These are phyloP conservation scores for Enteromius anoplus DNA, from an alignment of 2,797 vertebrate genomes.

Conservation along the genomic window DNA sequence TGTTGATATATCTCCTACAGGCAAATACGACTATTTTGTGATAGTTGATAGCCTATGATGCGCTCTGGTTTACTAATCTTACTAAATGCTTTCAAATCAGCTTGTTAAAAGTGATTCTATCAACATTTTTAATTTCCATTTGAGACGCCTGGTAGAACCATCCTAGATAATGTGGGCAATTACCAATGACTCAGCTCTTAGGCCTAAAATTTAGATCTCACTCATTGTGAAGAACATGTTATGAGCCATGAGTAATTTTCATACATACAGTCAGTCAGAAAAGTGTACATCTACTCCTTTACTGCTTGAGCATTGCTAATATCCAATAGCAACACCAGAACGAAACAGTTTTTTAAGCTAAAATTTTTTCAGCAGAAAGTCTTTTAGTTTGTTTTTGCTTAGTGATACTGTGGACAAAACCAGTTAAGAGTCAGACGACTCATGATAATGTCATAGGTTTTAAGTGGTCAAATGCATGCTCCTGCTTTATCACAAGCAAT, in stretches of 20 bases:
- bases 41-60: neutral
- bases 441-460: neutral
- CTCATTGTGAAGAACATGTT: neutral
- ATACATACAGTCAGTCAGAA: neutral
- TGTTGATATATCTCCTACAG: neutral
- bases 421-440: neutral
- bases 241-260: neutral
- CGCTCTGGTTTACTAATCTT: neutral
- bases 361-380: neutral
- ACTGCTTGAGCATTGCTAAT: neutral
- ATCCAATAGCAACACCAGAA: neutral
- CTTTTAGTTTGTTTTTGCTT: neutral
- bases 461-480: neutral
- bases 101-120: slow-evolving; percentile 1
- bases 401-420: neutral
- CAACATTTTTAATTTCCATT: neutral
- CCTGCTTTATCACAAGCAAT: neutral
- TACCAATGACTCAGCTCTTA: neutral
- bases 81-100: neutral
- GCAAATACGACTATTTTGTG: neutral
- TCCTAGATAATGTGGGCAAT: neutral
- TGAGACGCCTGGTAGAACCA: neutral
- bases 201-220: neutral
- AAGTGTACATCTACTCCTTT: neutral
- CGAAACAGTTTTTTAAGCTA: neutral